Conservation (phyloP, 2,888 invertebrate species). For the Polyploca ridens region DNA sequence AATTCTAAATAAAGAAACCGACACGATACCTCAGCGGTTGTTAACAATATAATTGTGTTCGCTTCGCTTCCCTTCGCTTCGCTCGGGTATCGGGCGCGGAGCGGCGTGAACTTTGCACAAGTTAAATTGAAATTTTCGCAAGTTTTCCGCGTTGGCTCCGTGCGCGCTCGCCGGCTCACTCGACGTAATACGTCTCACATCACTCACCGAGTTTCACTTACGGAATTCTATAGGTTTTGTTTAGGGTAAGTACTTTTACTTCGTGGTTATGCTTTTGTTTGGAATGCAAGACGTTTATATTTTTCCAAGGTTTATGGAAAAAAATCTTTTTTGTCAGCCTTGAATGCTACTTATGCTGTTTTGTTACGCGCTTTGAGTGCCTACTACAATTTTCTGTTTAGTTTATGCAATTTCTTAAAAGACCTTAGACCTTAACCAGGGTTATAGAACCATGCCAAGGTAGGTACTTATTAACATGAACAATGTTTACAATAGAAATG, state of each 20-base stretch:
- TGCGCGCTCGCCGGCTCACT: conserved; percentile 4
- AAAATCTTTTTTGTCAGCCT: not conserved
- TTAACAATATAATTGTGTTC: conserved; percentile 4
- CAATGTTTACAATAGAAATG: too few relatives aligned
- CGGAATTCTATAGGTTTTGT: not conserved
- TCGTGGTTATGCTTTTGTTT: not conserved
- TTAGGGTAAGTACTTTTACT: not conserved
- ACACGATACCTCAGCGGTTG: not conserved
- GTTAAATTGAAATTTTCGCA: conserved; percentile 21
- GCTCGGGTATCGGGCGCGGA: not conserved
- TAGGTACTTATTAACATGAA: too few relatives aligned
- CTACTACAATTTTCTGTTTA: too few relatives aligned
- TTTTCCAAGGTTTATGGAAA: not conserved
- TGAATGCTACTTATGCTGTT: too few relatives aligned
- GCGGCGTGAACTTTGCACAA: conserved; percentile 13
- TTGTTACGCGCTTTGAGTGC: too few relatives aligned
- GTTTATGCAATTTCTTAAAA: too few relatives aligned
- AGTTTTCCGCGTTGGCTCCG: conserved; percentile 9
- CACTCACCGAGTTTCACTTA: conserved; percentile 9
- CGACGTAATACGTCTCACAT: conserved; percentile 13
- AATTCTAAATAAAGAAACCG: not conserved
- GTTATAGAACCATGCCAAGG: too few relatives aligned
- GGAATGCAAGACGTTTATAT: not conserved
- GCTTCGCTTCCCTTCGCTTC: too few relatives aligned
- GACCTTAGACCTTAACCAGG: too few relatives aligned